These are phyloP conservation scores for Mesoligia furuncula DNA, from an alignment of 2,888 invertebrate genomes.

Conservation along the genomic window DNA sequence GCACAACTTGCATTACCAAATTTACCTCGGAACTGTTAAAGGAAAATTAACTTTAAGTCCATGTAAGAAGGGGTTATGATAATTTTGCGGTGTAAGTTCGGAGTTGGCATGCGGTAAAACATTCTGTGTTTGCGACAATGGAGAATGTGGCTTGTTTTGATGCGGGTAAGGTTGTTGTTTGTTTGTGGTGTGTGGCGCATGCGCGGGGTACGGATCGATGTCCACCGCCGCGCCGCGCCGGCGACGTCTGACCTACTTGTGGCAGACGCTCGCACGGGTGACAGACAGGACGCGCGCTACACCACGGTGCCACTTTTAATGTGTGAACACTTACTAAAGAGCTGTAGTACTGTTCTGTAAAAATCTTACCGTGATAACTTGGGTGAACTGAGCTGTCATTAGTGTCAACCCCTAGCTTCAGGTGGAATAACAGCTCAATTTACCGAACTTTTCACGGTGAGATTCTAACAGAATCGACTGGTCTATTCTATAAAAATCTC, in stretches of 20 bases:
- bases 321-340: not conserved
- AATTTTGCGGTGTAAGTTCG: conserved; percentile 52
- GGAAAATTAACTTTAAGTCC: conserved; percentile 57
- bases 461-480: too few species aligned
- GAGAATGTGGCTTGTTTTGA: conserved; percentile 37
- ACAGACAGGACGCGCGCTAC: conserved; percentile 33
- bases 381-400: too few species aligned
- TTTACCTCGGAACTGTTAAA: conserved; percentile 31
- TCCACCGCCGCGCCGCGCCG: conserved; percentile 73
- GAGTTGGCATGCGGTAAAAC: conserved; percentile 70
- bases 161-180: conserved; percentile 49
- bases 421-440: too few species aligned
- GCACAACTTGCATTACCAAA: conserved; percentile 26
- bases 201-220: conserved; percentile 85
- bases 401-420: too few species aligned
- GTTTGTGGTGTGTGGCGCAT: conserved; percentile 73
- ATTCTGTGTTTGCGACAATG: conserved; percentile 13
- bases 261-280: conserved; percentile 65
- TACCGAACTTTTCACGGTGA: too few species aligned
- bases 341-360: too few species aligned
- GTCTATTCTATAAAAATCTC: too few species aligned
- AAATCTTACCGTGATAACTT: too few species aligned
- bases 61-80: conserved; percentile 49
- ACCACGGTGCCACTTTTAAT: conserved; percentile 32
- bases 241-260: conserved; percentile 86